Conservation (phyloP, 2,797 vertebrate species). For the Sebastes oblongus region DNA sequence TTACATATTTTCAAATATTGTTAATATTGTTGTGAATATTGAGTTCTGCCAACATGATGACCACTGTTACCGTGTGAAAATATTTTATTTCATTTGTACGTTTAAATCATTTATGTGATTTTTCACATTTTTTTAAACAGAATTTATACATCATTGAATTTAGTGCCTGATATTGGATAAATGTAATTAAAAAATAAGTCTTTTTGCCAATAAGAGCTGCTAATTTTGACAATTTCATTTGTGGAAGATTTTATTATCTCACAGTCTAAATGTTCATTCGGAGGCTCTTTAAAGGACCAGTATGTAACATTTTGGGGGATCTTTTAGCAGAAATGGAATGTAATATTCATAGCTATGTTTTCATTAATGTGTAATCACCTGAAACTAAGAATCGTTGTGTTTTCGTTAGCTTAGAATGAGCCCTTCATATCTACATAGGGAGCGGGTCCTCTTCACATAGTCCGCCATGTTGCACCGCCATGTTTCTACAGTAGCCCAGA, state of each 20-base stretch:
- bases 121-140: too few species aligned
- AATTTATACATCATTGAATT: too few species aligned
- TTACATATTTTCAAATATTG: background rate
- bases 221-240: background rate
- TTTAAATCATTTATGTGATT: background rate
- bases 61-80: background rate
- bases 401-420: too few species aligned
- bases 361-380: accelerated
- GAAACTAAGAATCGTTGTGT: too few species aligned
- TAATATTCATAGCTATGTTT: too few species aligned
- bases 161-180: too few species aligned
- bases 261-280: background rate
- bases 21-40: background rate
- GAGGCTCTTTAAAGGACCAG: background rate
- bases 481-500: too few species aligned
- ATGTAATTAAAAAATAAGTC: background rate
- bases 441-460: accelerated
- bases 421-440: too few species aligned
- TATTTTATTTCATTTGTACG: accelerated
- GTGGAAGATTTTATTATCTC: background rate
- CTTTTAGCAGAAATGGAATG: accelerated
- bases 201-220: background rate
- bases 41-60: background rate
- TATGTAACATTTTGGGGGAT: too few species aligned
- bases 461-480: too few species aligned